A percentile compares a stretch with the other conserved stretches of the same genome.
These are phyloP conservation scores for Reticulitermes lucifugus DNA, from an alignment of 2,888 invertebrate genomes.

Conservation along the genomic window DNA sequence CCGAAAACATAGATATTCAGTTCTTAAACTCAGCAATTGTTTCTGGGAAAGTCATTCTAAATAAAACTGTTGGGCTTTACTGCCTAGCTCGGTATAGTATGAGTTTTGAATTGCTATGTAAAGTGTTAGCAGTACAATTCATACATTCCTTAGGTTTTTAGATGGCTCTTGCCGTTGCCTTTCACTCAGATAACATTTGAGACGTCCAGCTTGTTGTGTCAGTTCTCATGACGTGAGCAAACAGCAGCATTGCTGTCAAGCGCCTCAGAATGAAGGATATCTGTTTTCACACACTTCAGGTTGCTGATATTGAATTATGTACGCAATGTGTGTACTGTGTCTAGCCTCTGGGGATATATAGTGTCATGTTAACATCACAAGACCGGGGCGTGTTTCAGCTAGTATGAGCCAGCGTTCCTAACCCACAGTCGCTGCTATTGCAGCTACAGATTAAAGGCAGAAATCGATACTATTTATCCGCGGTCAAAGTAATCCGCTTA, in stretches of 20 bases:
- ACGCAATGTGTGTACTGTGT: not conserved
- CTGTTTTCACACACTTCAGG: constrained; percentile 14
- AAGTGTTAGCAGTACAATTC: not conserved
- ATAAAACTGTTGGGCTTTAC: no score
- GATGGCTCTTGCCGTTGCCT: not conserved
- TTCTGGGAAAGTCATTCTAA: no score
- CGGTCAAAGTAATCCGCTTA: constrained; percentile 52
- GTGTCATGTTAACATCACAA: not conserved
- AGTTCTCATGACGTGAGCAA: not conserved
- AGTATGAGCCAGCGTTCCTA: not conserved
- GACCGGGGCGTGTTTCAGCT: not conserved
- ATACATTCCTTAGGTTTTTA: not conserved
- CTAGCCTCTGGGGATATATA: not conserved
- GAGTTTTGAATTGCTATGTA: no score
- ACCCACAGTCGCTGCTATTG: not conserved
- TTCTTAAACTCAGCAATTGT: no score
- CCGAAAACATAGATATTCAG: no score
- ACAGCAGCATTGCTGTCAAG: constrained; percentile 19
- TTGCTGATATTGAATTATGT: constrained; percentile 15
- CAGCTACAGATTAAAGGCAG: constrained; percentile 47
- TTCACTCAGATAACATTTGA: not conserved
- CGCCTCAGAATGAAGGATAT: not conserved
- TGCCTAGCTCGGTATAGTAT: no score
- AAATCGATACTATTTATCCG: constrained; percentile 52
- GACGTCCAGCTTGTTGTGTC: not conserved